These are phyloP conservation scores for Ailuropoda melanoleuca DNA, from an alignment of 2,113 vertebrate genomes.

Conservation along the genomic window DNA sequence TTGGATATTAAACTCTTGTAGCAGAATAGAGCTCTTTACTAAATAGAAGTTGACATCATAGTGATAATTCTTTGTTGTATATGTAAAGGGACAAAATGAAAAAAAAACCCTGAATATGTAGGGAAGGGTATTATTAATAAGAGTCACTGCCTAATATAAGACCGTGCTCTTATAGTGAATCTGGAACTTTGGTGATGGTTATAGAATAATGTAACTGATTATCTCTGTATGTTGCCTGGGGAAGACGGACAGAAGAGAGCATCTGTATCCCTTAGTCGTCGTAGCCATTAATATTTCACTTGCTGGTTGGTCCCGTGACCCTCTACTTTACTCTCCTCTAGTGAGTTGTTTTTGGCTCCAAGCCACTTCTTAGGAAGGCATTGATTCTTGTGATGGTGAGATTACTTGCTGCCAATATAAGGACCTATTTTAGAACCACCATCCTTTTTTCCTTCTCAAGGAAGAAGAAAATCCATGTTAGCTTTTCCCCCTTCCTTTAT, in stretches of 20 bases:
- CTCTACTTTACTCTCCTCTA: not conserved
- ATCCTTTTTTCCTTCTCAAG: not conserved
- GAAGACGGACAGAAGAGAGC: not conserved
- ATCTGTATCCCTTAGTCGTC: not conserved
- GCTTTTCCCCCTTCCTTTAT: not conserved
- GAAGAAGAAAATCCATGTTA: not conserved
- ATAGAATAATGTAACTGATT: not conserved
- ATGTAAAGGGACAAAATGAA: slow-evolving; percentile 60
- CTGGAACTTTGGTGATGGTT: not conserved
- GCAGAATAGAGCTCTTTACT: slow-evolving; percentile 77
- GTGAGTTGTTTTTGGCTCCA: not conserved
- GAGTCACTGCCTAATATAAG: not conserved
- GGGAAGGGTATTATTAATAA: not conserved
- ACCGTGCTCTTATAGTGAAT: not conserved
- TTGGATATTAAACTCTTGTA: slow-evolving; percentile 52
- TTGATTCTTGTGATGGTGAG: not conserved
- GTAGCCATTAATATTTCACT: not conserved
- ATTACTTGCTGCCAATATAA: not conserved
- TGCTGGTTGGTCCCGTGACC: not conserved
- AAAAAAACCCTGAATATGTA: not conserved
- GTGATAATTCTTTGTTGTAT: slow-evolving; percentile 81
- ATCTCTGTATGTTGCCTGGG: not conserved
- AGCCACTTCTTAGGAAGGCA: not conserved
- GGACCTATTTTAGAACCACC: not conserved
- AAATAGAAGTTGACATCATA: slow-evolving; percentile 82